A percentile compares a stretch with the other conserved stretches of the same genome.
These are phyloP conservation scores for Otocyon megalotis DNA, from an alignment of 2,113 vertebrate species.

Conservation along the genomic window DNA sequence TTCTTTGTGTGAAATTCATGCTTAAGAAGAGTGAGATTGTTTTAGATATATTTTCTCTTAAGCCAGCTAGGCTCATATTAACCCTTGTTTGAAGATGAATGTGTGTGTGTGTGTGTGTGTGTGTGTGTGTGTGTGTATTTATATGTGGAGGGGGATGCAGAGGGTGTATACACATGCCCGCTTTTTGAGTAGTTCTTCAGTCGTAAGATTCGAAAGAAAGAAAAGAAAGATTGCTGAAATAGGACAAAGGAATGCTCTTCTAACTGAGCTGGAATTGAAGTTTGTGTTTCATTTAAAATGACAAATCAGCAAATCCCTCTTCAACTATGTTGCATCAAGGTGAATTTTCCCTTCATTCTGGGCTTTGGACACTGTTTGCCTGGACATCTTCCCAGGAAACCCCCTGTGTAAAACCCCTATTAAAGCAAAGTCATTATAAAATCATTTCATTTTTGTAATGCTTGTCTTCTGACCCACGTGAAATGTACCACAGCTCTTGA, in stretches of 20 bases:
- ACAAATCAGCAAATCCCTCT: conserved; percentile 63
- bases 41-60: conserved; percentile 59
- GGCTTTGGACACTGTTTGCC: conserved; percentile 67
- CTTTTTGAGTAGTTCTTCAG: conserved; percentile 72
- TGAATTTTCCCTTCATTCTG: conserved; percentile 62
- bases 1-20: conserved; percentile 79
- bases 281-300: conserved; percentile 79
- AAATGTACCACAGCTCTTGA: conserved; percentile 57
- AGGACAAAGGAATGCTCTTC: conserved; percentile 66
- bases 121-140: not conserved
- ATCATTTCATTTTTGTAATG: conserved; percentile 61
- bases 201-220: not conserved
- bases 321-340: conserved; percentile 19
- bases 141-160: not conserved
- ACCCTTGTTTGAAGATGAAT: conserved; percentile 60
- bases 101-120: conserved; percentile 9
- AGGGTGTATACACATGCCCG: not conserved
- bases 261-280: conserved; percentile 66
- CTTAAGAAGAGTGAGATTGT: conserved; percentile 68
- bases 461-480: conserved; percentile 50
- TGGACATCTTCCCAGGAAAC: conserved; percentile 65
- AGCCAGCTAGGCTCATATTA: conserved; percentile 66
- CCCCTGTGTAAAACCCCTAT: conserved; percentile 56
- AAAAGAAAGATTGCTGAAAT: conserved; percentile 1
- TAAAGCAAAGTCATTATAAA: conserved; percentile 63